These are phyloP conservation scores for Mus minutoides DNA, from an alignment of 2,797 vertebrate species.

Conservation along the genomic window DNA sequence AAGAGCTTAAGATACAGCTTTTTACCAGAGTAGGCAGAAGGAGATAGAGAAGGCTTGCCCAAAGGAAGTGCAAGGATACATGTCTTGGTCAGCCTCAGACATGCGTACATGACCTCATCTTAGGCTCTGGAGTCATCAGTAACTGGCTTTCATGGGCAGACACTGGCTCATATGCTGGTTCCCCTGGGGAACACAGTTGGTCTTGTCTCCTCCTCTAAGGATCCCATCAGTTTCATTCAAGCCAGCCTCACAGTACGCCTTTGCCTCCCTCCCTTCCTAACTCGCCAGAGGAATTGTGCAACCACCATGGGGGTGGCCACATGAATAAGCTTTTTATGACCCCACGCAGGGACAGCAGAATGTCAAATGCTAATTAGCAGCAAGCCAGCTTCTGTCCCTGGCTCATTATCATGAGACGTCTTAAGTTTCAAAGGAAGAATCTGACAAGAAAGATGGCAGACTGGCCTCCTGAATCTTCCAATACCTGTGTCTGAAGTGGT, in stretches of 20 bases:
- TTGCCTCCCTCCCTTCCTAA: neutral
- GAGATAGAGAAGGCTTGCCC: neutral
- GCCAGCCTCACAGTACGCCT: neutral
- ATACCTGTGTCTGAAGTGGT: neutral
- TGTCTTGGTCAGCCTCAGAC: too few species aligned
- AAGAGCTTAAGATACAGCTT: neutral
- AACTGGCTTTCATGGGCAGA: neutral
- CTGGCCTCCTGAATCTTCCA: neutral
- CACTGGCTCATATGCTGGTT: neutral
- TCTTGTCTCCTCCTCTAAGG: neutral
- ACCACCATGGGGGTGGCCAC: neutral
- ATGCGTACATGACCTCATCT: neutral
- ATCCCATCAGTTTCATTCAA: neutral
- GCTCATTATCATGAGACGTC: conserved; percentile 10
- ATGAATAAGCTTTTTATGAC: conserved; percentile 65
- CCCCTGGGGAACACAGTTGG: neutral
- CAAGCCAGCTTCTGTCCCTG: neutral
- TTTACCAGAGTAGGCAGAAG: neutral
- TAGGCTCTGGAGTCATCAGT: neutral
- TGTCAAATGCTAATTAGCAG: conserved; percentile 55
- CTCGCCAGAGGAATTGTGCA: neutral
- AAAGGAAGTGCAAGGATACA: neutral
- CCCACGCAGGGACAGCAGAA: conserved; percentile 19
- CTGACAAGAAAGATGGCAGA: neutral
- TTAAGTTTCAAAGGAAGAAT: conserved; percentile 55